phyloP scores from a whole-genome alignment of 2,888 invertebrate genomes.

The Didymodactylos carnosus region DNA sequence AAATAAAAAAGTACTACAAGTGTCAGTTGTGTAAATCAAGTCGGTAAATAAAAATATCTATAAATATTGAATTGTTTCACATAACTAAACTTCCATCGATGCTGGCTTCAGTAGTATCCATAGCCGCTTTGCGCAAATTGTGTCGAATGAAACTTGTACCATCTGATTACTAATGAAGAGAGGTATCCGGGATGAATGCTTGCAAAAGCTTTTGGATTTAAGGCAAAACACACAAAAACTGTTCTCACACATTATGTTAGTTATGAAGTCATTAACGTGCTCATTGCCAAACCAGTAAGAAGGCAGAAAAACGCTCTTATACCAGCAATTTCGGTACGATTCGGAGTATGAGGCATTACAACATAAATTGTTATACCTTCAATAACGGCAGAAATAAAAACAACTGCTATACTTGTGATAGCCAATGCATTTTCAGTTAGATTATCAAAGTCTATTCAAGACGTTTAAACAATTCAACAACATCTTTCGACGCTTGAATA shows the following conservation, averaged over 20 bases:
- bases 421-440: neutral
- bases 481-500: neutral
- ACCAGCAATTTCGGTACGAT: neutral
- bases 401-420: neutral
- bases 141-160: neutral
- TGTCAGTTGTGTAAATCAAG: no score
- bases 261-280: neutral
- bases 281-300: neutral
- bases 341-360: neutral
- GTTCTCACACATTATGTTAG: neutral
- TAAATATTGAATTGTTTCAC: no score
- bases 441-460: neutral
- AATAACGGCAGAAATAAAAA: neutral
- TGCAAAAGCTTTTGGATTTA: neutral
- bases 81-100: no score
- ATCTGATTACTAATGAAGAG: neutral
- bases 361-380: neutral
- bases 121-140: neutral
- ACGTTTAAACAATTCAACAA: neutral
- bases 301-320: neutral
- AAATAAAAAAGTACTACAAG: no score
- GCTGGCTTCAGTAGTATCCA: no score
- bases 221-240: neutral
- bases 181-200: neutral
- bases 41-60: no score